Conservation (phyloP, 1,140 invertebrate species). For the Anadara kagoshimensis region DNA sequence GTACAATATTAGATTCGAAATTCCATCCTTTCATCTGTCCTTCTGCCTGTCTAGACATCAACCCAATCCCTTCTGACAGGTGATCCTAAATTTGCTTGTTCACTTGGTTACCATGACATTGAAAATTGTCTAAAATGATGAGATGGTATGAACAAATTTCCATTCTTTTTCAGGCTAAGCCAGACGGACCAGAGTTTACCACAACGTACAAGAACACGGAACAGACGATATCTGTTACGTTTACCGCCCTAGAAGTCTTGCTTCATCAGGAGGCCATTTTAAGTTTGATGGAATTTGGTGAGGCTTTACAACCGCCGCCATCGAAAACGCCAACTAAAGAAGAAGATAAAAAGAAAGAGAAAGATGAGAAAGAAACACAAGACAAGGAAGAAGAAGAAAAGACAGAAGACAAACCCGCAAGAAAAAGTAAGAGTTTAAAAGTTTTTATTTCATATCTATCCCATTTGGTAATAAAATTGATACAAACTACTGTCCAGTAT, state of each 20-base stretch:
- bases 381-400: not conserved
- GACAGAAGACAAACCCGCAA: not conserved
- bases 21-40: too few relatives aligned
- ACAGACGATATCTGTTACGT: constrained; percentile 84
- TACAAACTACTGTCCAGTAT: too few relatives aligned
- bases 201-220: constrained; percentile 87
- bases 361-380: constrained; percentile 39
- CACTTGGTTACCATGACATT: too few relatives aligned
- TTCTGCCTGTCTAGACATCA: too few relatives aligned
- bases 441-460: too few relatives aligned
- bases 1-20: too few relatives aligned
- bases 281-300: constrained; percentile 72
- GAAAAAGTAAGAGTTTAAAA: too few relatives aligned
- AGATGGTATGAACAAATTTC: too few relatives aligned
- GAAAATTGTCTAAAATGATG: too few relatives aligned
- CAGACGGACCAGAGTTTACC: constrained; percentile 88
- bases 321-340: constrained; percentile 17
- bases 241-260: constrained; percentile 85
- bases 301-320: constrained; percentile 60
- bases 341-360: not conserved
- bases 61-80: too few relatives aligned
- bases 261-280: constrained; percentile 89
- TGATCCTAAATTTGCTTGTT: too few relatives aligned
- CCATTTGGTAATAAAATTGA: too few relatives aligned
- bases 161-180: constrained; percentile 83